These are phyloP conservation scores for Watsonalla binaria DNA, from an alignment of 2,888 invertebrate genomes.

Conservation along the genomic window DNA sequence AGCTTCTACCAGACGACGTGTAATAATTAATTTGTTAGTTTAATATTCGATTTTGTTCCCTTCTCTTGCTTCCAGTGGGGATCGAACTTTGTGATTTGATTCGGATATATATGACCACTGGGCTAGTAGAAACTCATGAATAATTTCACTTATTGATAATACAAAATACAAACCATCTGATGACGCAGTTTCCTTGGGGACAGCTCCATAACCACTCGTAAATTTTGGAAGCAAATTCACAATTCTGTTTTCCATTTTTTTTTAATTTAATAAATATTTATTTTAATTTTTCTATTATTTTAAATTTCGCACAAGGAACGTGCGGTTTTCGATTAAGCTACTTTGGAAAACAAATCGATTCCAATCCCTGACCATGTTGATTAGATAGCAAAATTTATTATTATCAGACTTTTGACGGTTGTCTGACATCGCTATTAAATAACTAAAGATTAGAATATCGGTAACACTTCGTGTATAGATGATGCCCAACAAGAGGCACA, in stretches of 20 bases:
- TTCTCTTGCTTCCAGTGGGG: no score
- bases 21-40: no score
- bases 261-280: conserved; percentile 8
- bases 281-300: conserved; percentile 6
- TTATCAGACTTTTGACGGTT: conserved; percentile 34
- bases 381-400: conserved; percentile 50
- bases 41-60: no score
- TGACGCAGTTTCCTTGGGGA: conserved; percentile 38
- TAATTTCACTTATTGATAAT: neutral
- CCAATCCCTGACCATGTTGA: conserved; percentile 38
- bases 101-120: no score
- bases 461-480: neutral
- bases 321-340: conserved; percentile 29
- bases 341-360: conserved; percentile 42
- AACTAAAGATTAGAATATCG: conserved; percentile 1
- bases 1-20: no score
- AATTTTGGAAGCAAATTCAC: conserved; percentile 36
- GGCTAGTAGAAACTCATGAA: no score
- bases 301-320: conserved; percentile 25
- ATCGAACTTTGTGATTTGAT: no score
- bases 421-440: conserved; percentile 11
- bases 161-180: conserved; percentile 45
- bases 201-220: conserved; percentile 23
- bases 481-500: neutral
- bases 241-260: conserved; percentile 46